phyloP scores from a whole-genome alignment of 1,140 invertebrate genomes.

The Saccostrea cuccullata region DNA sequence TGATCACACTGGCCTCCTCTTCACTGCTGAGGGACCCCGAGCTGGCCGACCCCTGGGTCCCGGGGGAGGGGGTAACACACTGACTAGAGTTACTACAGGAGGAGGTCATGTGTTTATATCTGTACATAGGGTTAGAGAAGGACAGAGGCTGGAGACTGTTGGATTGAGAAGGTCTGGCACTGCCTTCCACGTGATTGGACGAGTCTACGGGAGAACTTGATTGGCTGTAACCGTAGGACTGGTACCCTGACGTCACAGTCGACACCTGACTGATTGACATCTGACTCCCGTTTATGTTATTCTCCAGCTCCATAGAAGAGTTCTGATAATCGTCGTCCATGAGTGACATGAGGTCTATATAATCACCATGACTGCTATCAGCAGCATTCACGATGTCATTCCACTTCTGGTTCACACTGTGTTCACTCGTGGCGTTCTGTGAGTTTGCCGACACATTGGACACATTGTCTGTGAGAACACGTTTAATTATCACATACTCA shows the following conservation, averaged over 20 bases:
- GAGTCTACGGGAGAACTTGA: constrained; percentile 91
- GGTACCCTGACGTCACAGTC: constrained; percentile 92
- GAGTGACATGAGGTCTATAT: constrained; percentile 76
- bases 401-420: constrained; percentile 73
- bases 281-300: constrained; percentile 67
- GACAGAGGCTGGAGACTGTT: constrained; percentile 84
- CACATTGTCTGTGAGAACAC: constrained; percentile 56
- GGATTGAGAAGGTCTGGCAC: constrained; percentile 66
- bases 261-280: constrained; percentile 87
- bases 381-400: constrained; percentile 75
- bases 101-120: constrained; percentile 64
- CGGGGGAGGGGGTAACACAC: constrained; percentile 56
- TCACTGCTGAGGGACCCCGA: constrained; percentile 66
- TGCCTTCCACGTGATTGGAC: constrained; percentile 49
- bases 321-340: constrained; percentile 74
- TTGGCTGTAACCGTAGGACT: constrained; percentile 93
- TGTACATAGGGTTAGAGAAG: constrained; percentile 92
- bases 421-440: constrained; percentile 59
- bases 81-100: constrained; percentile 58
- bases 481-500: constrained; percentile 52
- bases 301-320: constrained; percentile 66
- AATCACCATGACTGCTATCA: constrained; percentile 72
- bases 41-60: constrained; percentile 61
- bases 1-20: constrained; percentile 64
- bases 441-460: constrained; percentile 70